Base-by-base conservation (phyloP, 2,113 vertebrate genomes). In the Argyrosomus japonicus region DNA sequence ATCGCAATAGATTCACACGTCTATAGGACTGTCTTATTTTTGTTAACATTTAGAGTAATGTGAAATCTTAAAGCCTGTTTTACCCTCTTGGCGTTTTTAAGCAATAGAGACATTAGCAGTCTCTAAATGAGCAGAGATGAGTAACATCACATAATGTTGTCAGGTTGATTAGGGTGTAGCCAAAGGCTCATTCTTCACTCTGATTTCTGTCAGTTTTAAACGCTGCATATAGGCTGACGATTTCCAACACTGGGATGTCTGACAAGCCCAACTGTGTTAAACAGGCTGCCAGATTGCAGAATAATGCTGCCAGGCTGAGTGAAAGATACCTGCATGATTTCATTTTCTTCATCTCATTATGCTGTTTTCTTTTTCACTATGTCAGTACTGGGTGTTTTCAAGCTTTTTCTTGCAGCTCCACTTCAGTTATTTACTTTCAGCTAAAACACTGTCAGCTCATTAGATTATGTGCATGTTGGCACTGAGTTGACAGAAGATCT, bases 181-280 rank as follows among this genome's bases (percentile, higher is more conserved):
- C 86, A 71, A 79, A 82, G 94, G 94, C 92, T 90, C 89, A 94
- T 89, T 95, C 94, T 92, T 93, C 69, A 90, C 89, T 87, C 87
- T 86, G 90, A 94, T 93, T 93, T 80, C 87, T 93, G 90, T 90
- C 84, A 87, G 65, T 87, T 87, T 92, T 92, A 94, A 95, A 93
- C 73, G 79, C 67, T 85, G 68, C 75, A 77, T 58, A 68, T 74
- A 71, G 7, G 36, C 36, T 40, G 36, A 40, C 6, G 54, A 64
- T 82, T 77, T 68, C 63, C 32, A 69, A 75, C 53, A 53, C 51
- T 32, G 15, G 73, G 87, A 91, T 79, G 50, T 87, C 3, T 93
- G 90, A 94, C 89, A 92, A 85, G 88, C 84, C 77, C 84, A 88
- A 63, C 85, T 62, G 45, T 0, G 13, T 53, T 54, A 6, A 25